Evolutionary conservation across 2,113 vertebrate genomes (phyloP), one percentile per base, ranked within the genome.

Genomic region (Heterotilapia buettikoferi): DNA sequence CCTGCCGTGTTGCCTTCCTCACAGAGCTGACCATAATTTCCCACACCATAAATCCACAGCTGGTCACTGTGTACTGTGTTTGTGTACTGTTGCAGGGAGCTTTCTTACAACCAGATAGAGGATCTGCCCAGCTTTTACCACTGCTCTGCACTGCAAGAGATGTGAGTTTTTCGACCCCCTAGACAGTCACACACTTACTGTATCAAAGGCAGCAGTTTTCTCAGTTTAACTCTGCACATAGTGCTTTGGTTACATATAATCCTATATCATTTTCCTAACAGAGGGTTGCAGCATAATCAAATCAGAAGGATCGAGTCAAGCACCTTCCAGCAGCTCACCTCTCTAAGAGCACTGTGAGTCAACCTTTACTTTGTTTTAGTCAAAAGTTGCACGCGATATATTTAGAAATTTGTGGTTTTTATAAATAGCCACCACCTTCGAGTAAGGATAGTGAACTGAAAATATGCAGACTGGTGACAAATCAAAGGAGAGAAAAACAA

Each of bases 51-150:
- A 91, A 92, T 82, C 87, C 90, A 86, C 92, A 93, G 90, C 90
- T 94, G 95, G 92, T 92, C 85, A 90, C 50, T 93, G 82, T 93
- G 80, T 84, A 84, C 40, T 83, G 45, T 87, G 38, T 84, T 82
- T 94, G 43, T 92, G 68, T 84, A 18, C 86, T 85, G 85, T 94
- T 94, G 68, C 93, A 99, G 98, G 57, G 98, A 99, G 59, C 96
- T 99, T 92, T 98, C 98, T 24, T 95, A 98, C 89, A 99, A 99
- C 94, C 97, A 96, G 57, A 98, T 99, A 0, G 95, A 98, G 88
- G 96, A 97, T 59, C 96, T 99, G 88, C 98, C 98, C 90, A 98
- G 98, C 92, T 98, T 99, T 94, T 97, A 96, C 86, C 94, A 90
- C 91, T 99, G 98, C 85, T 96, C 97, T 89, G 96, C 91, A 31